These are phyloP conservation scores for Sipha flava DNA, from an alignment of 1,140 invertebrate species.

Conservation along the genomic window DNA sequence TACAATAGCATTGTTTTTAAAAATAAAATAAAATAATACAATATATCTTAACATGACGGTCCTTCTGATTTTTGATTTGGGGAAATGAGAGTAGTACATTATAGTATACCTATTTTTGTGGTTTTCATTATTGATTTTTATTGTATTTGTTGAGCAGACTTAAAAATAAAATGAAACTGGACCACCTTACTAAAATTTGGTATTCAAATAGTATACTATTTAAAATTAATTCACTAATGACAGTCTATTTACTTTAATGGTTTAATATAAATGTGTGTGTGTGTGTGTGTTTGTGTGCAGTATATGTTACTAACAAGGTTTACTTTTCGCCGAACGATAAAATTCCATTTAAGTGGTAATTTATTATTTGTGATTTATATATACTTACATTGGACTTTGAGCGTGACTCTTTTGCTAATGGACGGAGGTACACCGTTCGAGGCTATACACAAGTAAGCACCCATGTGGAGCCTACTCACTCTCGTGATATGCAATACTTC, in stretches of 20 bases:
- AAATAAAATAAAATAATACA: too few species aligned
- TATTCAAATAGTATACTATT: background rate
- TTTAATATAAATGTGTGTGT: background rate
- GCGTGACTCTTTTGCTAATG: constrained; percentile 72
- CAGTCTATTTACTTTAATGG: background rate
- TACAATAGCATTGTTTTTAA: too few species aligned
- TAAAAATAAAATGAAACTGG: too few species aligned
- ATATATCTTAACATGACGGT: too few species aligned
- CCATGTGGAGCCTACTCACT: constrained; percentile 84
- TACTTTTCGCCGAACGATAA: background rate
- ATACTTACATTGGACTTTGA: constrained; percentile 85
- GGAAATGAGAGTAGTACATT: too few species aligned
- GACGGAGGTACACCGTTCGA: constrained; percentile 78
- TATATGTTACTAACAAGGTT: background rate
- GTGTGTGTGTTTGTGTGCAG: background rate
- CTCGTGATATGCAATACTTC: constrained; percentile 75
- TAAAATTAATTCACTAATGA: background rate
- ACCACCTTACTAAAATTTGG: too few species aligned
- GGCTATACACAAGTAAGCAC: constrained; percentile 77
- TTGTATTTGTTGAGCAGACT: too few species aligned
- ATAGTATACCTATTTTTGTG: too few species aligned
- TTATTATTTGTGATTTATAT: background rate
- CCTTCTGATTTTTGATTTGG: too few species aligned
- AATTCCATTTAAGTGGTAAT: background rate
- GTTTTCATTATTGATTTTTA: too few species aligned